Evolutionary conservation across 2,888 invertebrate genomes (phyloP), one percentile per base, ranked within the genome.

Genomic region (Troides oblongomaculatus): DNA sequence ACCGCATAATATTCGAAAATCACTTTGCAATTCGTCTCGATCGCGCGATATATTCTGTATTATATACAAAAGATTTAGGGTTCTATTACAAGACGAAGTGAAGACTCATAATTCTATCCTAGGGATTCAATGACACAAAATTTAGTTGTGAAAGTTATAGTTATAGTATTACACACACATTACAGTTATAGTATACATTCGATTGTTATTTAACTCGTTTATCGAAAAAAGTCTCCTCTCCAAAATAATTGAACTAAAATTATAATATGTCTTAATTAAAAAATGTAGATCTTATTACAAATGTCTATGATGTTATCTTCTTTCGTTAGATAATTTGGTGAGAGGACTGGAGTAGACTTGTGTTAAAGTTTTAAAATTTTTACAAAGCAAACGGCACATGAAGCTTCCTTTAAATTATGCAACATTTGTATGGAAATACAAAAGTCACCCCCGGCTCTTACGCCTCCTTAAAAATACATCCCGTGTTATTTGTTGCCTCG

Each of bases 371-470:
- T 77, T 80, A 79, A 79, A 82, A 77, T 83, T 87, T 21, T 87
- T 86, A 85, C 84, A 84, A 82, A 81, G 79, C 80, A 76, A 81
- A 72, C 76, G 77, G 78, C 77, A 80, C 81, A 84, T 81, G 77
- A 78, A 83, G 78, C 79, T 80, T 82, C 81, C 79, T 81, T 80
- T 90, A 92, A 92, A 91, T 90, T 90, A 90, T 91, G 87, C 90
- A 90, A 86, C 91, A 92, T 92, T 92, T 91, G 85, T 88, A 92
- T 92, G 92, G 89, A 87, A 92, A 92, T 91, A 85, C 77, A 80
- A 78, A 76, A 78, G 85, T 79, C 86, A 81, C 86, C 88, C 79
- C 76, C 71, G 77, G 80, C 81, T 81, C 76, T 73, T 78, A 77
- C 79, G 81, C 79, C 86, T 86, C 78, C 83, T 89, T 88, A 89